These are phyloP conservation scores for Manis javanica DNA, from an alignment of 2,797 vertebrate species.

Conservation along the genomic window DNA sequence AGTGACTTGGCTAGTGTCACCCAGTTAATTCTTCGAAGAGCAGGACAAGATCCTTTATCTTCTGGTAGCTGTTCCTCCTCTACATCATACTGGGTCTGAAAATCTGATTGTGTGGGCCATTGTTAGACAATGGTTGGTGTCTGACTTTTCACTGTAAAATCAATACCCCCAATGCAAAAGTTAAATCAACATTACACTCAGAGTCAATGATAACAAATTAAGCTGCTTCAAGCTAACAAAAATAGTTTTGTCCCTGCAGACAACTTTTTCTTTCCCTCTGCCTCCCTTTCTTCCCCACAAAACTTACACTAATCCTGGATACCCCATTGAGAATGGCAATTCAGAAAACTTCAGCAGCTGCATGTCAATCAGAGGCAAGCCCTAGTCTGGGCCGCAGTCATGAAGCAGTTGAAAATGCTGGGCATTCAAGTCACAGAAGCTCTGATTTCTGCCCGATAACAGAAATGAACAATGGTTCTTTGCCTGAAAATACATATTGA, in stretches of 20 bases:
- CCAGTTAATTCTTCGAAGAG: conserved; percentile 2
- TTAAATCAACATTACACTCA: conserved; percentile 55
- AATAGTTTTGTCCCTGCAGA: background rate
- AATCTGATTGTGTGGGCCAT: background rate
- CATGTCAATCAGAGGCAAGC: background rate
- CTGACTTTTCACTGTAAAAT: conserved; percentile 70
- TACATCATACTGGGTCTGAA: conserved; percentile 34
- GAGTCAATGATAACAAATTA: conserved; percentile 59
- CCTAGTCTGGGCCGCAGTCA: background rate
- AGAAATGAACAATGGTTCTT: conserved; percentile 76
- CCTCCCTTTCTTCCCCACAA: background rate
- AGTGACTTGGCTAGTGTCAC: background rate
- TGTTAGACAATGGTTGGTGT: conserved; percentile 54
- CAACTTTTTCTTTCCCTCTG: background rate
- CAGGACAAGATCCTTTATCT: conserved; percentile 43
- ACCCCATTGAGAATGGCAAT: background rate
- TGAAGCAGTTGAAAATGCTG: conserved; percentile 38
- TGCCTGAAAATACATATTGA: conserved; percentile 79
- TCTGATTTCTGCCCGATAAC: conserved; percentile 70
- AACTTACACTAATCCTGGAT: background rate
- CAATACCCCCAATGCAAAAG: conserved; percentile 57
- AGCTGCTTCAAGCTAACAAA: conserved; percentile 54
- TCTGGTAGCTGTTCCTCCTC: background rate
- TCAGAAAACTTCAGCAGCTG: background rate
- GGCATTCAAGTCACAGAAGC: conserved; percentile 68